phyloP scores from a whole-genome alignment of 1,140 invertebrate species.

The Diorhabda sublineata region DNA sequence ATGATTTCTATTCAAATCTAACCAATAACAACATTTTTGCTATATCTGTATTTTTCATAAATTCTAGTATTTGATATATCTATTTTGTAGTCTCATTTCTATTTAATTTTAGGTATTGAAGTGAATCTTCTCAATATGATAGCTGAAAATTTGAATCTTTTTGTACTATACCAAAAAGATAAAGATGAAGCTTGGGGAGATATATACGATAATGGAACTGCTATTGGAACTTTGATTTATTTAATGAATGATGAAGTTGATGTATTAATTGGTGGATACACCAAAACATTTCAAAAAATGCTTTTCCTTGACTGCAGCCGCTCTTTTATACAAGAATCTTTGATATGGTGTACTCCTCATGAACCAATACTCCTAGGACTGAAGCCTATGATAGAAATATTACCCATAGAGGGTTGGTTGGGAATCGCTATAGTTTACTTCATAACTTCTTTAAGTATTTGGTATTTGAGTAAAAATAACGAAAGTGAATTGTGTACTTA shows the following conservation, averaged over 20 bases:
- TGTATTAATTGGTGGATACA: constrained; percentile 9
- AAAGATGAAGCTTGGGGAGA: background rate
- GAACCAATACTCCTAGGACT: constrained; percentile 4
- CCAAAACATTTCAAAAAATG: background rate
- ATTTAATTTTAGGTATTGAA: background rate
- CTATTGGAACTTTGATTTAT: background rate
- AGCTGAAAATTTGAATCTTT: constrained; percentile 7
- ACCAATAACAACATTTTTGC: background rate
- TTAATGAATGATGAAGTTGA: background rate
- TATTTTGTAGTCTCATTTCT: too few relatives aligned
- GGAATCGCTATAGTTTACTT: constrained; percentile 1
- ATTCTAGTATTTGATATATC: background rate
- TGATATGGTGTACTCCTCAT: constrained; percentile 14
- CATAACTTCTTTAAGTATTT: constrained; percentile 4
- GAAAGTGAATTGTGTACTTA: background rate
- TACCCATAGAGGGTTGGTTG: constrained; percentile 6
- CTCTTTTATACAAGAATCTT: constrained; percentile 10
- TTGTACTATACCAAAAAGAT: constrained; percentile 4
- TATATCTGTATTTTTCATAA: background rate
- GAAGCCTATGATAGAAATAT: constrained; percentile 3
- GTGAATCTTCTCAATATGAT: constrained; percentile 18
- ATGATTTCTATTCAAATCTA: too few relatives aligned
- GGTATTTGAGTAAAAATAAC: constrained; percentile 7
- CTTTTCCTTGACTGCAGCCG: constrained; percentile 6
- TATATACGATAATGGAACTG: constrained; percentile 5